A percentile compares a stretch with the other conserved stretches of the same genome.
These are phyloP conservation scores for Bucorvus abyssinicus DNA, from an alignment of 2,797 vertebrate genomes.

Conservation along the genomic window DNA sequence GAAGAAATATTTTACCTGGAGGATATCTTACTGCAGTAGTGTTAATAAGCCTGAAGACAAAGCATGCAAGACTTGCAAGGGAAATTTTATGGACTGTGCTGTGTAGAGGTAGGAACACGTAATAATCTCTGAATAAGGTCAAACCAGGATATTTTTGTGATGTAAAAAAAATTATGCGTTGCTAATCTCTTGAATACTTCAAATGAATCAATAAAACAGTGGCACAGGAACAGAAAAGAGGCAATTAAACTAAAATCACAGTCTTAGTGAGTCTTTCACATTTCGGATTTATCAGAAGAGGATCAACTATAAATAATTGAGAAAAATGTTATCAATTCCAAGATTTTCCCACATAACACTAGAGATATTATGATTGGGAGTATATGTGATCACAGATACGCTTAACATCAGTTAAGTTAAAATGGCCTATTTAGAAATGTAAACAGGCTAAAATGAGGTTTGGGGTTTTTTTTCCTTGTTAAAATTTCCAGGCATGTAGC, in stretches of 20 bases:
- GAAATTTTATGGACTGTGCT: neutral
- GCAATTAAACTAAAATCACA: neutral
- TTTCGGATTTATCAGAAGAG: neutral
- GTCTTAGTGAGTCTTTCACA: neutral
- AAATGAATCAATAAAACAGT: neutral
- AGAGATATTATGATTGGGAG: neutral
- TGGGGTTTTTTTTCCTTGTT: neutral
- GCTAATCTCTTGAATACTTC: constrained; percentile 24
- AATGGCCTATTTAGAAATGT: neutral
- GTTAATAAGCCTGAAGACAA: neutral
- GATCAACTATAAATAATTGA: neutral
- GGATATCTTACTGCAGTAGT: neutral
- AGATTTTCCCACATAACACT: neutral
- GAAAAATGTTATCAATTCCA: neutral
- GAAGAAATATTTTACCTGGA: constrained; percentile 26
- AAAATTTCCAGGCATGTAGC: neutral
- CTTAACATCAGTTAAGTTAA: neutral
- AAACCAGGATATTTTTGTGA: constrained; percentile 29
- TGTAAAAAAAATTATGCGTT: neutral
- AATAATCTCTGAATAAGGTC: constrained; percentile 37
- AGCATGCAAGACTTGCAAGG: neutral
- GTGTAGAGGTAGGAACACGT: neutral
- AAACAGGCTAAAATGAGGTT: neutral
- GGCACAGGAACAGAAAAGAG: neutral
- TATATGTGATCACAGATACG: neutral